Evolutionary conservation across 2,113 vertebrate genomes (phyloP).

Genomic region (Arenaria interpres): DNA sequence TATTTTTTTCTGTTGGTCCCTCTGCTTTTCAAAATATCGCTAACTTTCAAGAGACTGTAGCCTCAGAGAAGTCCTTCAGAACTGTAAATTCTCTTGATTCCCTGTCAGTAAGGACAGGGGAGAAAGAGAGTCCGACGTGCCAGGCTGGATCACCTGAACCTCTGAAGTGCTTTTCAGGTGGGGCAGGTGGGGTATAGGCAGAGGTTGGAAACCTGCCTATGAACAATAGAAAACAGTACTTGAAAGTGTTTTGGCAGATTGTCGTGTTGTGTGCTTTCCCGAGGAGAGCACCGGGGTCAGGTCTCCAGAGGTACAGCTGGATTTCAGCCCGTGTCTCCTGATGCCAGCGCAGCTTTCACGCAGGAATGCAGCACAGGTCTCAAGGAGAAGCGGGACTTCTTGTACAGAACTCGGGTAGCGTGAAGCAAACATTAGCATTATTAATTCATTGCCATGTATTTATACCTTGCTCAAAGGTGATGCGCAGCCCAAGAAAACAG

Average conservation of each 20-base stretch:
- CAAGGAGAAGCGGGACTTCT: background rate
- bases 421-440: background rate
- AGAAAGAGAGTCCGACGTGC: background rate
- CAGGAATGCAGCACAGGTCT: too few relatives aligned
- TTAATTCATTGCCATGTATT: background rate
- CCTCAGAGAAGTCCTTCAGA: background rate
- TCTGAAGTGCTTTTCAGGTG: background rate
- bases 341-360: background rate
- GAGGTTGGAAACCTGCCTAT: background rate
- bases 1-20: background rate
- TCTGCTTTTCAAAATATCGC: background rate
- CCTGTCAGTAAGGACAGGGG: background rate
- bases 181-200: background rate
- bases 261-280: background rate
- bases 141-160: background rate
- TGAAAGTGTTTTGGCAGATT: background rate
- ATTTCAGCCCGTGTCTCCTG: fast-evolving
- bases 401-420: fast-evolving
- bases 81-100: background rate
- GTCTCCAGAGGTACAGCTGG: background rate
- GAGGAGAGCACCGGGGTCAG: background rate
- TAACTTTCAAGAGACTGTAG: background rate
- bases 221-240: background rate
- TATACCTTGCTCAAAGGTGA: background rate
- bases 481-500: background rate